A percentile compares a stretch with the other conserved stretches of the same genome.
These are phyloP conservation scores for Choristoneura rosaceana DNA, from an alignment of 2,888 invertebrate genomes.

Conservation along the genomic window DNA sequence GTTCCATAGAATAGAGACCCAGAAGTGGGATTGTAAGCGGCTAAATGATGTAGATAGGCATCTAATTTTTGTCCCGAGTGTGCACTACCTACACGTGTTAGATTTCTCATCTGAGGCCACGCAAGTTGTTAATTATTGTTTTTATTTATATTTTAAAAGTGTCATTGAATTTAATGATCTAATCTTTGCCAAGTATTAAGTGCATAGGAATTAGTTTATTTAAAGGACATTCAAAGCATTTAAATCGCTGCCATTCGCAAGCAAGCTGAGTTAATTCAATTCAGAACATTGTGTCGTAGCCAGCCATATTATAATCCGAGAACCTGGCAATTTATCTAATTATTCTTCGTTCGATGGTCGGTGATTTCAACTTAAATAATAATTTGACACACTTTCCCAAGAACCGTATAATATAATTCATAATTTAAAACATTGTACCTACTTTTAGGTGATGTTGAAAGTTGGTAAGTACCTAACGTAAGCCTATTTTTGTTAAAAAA, in stretches of 20 bases:
- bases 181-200: conserved; percentile 10
- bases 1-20: neutral
- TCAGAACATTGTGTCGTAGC: conserved; percentile 37
- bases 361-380: neutral
- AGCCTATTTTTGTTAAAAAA: too few relatives aligned
- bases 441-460: too few relatives aligned
- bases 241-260: conserved; percentile 40
- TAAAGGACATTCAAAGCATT: conserved; percentile 37
- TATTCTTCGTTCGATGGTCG: neutral
- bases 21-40: neutral
- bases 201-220: conserved; percentile 10
- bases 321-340: neutral
- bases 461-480: too few relatives aligned
- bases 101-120: neutral
- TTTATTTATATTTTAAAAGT: neutral
- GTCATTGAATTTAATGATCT: neutral
- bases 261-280: conserved; percentile 38
- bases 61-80: neutral
- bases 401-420: neutral
- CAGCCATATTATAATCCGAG: neutral
- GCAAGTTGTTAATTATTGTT: neutral
- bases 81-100: too few relatives aligned
- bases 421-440: too few relatives aligned
- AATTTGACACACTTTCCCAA: neutral
- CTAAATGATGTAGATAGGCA: neutral